Evolutionary conservation across 2,888 invertebrate species (phyloP), one percentile per base, ranked within the genome.

Genomic region (Smittia aterrima): DNA sequence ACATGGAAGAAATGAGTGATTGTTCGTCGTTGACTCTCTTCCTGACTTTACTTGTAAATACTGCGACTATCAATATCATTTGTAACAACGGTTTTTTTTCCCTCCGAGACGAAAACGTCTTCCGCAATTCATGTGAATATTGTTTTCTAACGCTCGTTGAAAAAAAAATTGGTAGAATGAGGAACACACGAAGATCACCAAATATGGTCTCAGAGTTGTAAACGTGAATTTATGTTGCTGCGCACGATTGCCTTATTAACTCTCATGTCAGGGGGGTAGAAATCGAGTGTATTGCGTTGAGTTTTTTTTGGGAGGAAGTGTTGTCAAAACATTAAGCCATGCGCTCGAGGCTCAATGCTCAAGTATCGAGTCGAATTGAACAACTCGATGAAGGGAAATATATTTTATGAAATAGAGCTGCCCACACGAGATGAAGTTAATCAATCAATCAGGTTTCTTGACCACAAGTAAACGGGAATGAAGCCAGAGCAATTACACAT

Each of bases 361-460:
- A n/a, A n/a, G n/a, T n/a, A n/a, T n/a, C n/a, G n/a, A n/a, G n/a
- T n/a, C 9, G 32, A 32, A 32, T 32, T 32, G 32, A 3, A 9
- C 32, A 32, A 32, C 9, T 32, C 32, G 32, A n/a, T n/a, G n/a
- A 32, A 32, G 32, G 32, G 32, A 32, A 32, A 32, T 9, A 6
- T n/a, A n/a, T 32, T 9, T 32, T 32, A 32, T 32, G 32, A 32
- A 32, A 32, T 9, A 32, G 32, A 3, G 32, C 3, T 9, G 7
- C 58, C 58, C 22, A 58, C 58, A 58, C 13, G 18, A 2, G 18
- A 58, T 22, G 7, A 20, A 22, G 22, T 18, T 22, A 58, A 58
- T 58, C 58, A 58, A 58, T 58, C 58, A 58, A 58, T 58, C 58
- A 58, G 18, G 18, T 58, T 22, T 58, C 18, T 22, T 58, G 58